Conservation (phyloP, 1,140 invertebrate species). For the Heliothis virescens region DNA sequence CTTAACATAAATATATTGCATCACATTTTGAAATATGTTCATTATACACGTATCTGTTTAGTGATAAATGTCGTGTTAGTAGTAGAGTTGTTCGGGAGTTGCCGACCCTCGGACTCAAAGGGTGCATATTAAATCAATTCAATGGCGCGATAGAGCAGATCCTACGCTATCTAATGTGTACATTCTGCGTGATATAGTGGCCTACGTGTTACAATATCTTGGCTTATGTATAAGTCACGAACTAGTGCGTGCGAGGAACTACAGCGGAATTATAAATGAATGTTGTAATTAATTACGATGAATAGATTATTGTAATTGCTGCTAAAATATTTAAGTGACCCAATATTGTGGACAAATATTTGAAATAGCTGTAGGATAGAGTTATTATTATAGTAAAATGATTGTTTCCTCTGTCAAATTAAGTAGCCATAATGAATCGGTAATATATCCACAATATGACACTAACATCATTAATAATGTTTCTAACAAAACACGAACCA, state of each 20-base stretch:
- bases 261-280: background rate
- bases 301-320: background rate
- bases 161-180: constrained; percentile 29
- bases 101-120: constrained; percentile 17
- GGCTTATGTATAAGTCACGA: background rate
- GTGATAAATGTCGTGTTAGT: constrained; percentile 20
- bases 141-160: constrained; percentile 28
- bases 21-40: background rate
- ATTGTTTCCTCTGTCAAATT: too few species aligned
- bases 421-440: too few species aligned
- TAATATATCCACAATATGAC: too few species aligned
- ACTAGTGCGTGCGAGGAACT: background rate
- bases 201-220: constrained; percentile 24
- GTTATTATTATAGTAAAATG: too few species aligned
- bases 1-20: constrained; percentile 7
- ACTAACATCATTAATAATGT: too few species aligned
- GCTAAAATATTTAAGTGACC: too few species aligned
- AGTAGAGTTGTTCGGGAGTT: constrained; percentile 14
- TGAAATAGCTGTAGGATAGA: too few species aligned
- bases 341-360: too few species aligned
- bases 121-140: constrained; percentile 42
- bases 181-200: constrained; percentile 18
- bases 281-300: background rate
- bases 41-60: background rate
- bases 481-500: too few species aligned